A percentile compares a stretch with the other conserved stretches of the same genome.
Evolutionary conservation across 2,797 vertebrate species (phyloP).

Genomic region (Nannoperca obscura): DNA sequence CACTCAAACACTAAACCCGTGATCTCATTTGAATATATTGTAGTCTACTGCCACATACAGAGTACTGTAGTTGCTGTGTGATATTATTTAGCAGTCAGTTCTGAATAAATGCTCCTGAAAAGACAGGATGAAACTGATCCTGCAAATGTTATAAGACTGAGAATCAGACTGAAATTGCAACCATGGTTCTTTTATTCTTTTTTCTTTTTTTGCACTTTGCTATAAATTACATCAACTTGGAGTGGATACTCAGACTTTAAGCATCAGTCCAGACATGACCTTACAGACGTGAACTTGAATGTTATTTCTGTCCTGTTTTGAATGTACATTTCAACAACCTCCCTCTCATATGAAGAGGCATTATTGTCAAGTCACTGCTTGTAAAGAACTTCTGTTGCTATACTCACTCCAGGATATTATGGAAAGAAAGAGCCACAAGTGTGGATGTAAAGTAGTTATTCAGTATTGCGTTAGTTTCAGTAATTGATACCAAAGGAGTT

Average conservation of each 20-base stretch:
- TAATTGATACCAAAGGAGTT: not conserved
- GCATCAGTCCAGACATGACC: not conserved
- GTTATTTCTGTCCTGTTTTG: not conserved
- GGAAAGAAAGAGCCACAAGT: not conserved
- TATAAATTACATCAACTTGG: not conserved
- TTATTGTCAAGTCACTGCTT: not conserved
- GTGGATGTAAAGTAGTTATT: not conserved
- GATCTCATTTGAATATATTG: no score
- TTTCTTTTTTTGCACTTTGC: no score
- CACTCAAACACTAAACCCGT: no score
- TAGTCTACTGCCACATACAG: no score
- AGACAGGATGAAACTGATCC: no score
- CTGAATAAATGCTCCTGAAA: no score
- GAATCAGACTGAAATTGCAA: no score
- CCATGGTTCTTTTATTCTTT: no score
- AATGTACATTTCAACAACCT: not conserved
- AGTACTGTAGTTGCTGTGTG: no score
- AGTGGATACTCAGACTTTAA: not conserved
- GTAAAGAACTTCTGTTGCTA: not conserved
- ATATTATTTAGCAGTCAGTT: no score
- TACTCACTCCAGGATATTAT: not conserved
- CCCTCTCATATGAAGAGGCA: not conserved
- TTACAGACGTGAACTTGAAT: not conserved
- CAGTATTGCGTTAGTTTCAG: not conserved
- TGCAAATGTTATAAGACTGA: no score